Evolutionary conservation across 2,113 vertebrate species (phyloP), one percentile per base, ranked within the genome.

Genomic region (Grus americana): DNA sequence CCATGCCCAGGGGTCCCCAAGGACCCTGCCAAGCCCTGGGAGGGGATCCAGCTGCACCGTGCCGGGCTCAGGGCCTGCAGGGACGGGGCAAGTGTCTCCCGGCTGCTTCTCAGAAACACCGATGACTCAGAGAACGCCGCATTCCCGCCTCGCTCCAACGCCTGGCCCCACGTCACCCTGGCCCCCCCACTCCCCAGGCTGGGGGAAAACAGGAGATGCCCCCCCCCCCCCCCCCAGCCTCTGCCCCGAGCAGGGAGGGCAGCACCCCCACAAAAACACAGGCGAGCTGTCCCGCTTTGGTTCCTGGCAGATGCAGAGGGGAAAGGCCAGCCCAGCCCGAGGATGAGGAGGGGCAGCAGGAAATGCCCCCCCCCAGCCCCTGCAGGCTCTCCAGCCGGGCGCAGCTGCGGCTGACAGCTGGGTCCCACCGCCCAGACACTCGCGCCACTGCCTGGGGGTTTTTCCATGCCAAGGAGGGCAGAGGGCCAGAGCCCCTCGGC

Each of bases 71-170:
- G 75, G 38, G 84, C 94, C 90, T 44, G 7, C 32, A 36, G 91
- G 88, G 92, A 95, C 32, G 46, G 94, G 88, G 85, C 84, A 72
- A 96, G 92, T 38, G 80, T 59, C 85, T 85, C 78, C 86, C 40
- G 38, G 61, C 90, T 52, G 76, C 67, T 97, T 94, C 97, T 86
- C 34, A 94, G 92, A 96, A 94, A 59, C 8, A 15, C 52, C 0
- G 70, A 90, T 97, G 93, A 97, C 44, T 96, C 96, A 97, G 90
- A 76, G 92, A 92, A 92, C 90, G 84, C 79, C 24, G 52, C 83
- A 95, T 93, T 95, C 91, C 83, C 75, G 38, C 38, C 66, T n/a
- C 38, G 42, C 71, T 79, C 86, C 87, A 54, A 59, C 59, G 72
- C 93, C 80, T 62, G 95, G 89, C 95, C 96, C 82, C 70, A 27